Evolutionary conservation across 2,113 vertebrate genomes (phyloP), one percentile per base, ranked within the genome.

Genomic region (Condylura cristata): DNA sequence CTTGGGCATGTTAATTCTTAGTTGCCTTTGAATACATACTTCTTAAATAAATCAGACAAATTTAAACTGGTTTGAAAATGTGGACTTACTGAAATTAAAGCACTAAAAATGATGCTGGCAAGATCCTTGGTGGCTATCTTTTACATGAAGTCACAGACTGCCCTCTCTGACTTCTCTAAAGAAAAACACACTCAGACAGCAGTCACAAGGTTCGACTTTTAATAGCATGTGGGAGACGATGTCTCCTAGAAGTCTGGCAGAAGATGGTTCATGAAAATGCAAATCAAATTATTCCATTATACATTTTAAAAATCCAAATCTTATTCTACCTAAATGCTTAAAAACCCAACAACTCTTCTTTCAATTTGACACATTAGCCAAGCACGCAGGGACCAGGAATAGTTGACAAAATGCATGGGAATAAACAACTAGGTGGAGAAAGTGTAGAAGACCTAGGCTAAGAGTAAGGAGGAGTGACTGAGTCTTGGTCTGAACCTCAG

Each of bases 21-120:
- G 60, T 94, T 84, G 92, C 53, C 41, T 88, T 61, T 53, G 60
- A 91, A 63, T 96, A 95, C 80, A 96, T 74, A 90, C 83, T 80
- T 94, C 94, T 76, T 58, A 95, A 96, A 91, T 41, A 96, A 96
- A 93, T 83, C 76, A 89, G 92, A 95, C 92, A 93, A 75, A 97
- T 87, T 94, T 94, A 96, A 93, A 91, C 93, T 93, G 95, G 70
- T 95, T 91, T 84, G 60, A 95, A 96, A 97, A 90, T 83, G 58
- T 93, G 66, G 9, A n/a, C 46, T 71, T 96, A 85, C 97, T 96
- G 93, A 97, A 97, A 97, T 97, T 96, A 96, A 96, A 95, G 93
- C 88, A 94, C 96, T 97, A 97, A 95, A 97, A 97, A 94, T 95
- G 93, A 95, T 87, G 24, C 85, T 96, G 93, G 91, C 80, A 70